Evolutionary conservation across 2,888 invertebrate genomes (phyloP).

Genomic region (Cyclophora punctaria): DNA sequence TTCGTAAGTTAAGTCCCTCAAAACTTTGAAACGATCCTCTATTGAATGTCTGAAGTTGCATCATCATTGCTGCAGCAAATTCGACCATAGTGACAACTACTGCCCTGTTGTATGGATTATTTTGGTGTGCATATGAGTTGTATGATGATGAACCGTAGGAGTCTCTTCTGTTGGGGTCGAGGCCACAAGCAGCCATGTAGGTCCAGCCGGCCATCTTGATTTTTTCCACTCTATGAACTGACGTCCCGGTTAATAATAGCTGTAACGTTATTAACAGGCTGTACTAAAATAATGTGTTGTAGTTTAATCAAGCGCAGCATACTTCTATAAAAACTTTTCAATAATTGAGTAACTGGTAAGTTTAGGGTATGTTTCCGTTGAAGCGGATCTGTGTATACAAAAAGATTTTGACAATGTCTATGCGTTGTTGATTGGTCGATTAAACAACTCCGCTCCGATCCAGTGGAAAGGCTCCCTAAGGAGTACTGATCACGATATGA

Average conservation of each 20-base stretch:
- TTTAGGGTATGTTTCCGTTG: no score
- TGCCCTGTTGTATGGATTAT: constrained; percentile 52
- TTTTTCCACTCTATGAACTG: constrained; percentile 88
- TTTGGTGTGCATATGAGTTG: constrained; percentile 30
- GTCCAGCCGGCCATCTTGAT: constrained; percentile 98
- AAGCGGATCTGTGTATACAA: no score
- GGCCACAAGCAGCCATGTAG: constrained; percentile 97
- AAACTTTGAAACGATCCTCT: constrained; percentile 75
- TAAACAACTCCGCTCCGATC: no score
- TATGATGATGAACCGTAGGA: constrained; percentile 62
- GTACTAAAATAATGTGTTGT: no score
- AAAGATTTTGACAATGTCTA: no score
- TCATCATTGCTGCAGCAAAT: constrained; percentile 70
- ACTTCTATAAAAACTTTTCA: no score
- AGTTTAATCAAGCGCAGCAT: no score
- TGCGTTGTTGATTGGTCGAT: no score
- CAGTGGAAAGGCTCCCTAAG: no score
- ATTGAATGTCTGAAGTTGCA: constrained; percentile 71
- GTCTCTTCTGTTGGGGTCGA: constrained; percentile 82
- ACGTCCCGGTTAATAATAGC: constrained; percentile 77
- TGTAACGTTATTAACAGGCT: constrained; percentile 26
- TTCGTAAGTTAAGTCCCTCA: constrained; percentile 80
- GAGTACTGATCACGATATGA: no score
- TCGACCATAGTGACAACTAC: constrained; percentile 66
- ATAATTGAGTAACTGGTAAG: no score